Conservation (phyloP, 2,797 vertebrate species). For the Tragopan temminckii region DNA sequence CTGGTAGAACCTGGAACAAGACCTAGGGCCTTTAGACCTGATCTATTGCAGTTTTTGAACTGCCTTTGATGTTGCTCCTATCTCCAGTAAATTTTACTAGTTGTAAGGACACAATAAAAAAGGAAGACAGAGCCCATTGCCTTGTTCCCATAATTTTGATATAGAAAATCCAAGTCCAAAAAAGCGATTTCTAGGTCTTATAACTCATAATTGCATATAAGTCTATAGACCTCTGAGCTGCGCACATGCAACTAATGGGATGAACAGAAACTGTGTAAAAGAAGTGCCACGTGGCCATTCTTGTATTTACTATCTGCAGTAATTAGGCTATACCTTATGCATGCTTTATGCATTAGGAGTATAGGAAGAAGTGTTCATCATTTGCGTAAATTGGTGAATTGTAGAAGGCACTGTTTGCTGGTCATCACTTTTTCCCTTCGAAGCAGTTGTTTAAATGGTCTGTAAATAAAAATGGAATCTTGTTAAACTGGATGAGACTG, state of each 20-base stretch:
- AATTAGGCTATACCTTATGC: background rate
- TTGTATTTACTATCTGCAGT: background rate
- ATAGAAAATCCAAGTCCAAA: background rate
- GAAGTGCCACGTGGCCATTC: background rate
- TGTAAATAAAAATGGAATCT: background rate
- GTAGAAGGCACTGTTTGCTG: background rate
- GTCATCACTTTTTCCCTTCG: background rate
- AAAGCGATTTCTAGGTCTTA: background rate
- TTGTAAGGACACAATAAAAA: background rate
- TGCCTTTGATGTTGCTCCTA: background rate
- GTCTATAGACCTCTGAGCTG: background rate
- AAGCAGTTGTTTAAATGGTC: background rate
- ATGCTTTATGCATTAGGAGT: background rate
- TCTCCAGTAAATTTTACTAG: background rate
- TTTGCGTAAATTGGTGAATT: background rate
- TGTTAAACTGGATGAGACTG: background rate
- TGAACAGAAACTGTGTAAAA: background rate
- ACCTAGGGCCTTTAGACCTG: background rate
- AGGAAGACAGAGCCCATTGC: background rate
- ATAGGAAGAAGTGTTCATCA: background rate
- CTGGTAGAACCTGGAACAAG: background rate
- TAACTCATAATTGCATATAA: background rate
- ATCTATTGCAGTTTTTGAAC: background rate
- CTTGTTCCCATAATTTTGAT: background rate
- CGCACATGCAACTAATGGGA: background rate